Conservation (phyloP, 2,797 vertebrate genomes). For the Synaphobranchus kaupii region DNA sequence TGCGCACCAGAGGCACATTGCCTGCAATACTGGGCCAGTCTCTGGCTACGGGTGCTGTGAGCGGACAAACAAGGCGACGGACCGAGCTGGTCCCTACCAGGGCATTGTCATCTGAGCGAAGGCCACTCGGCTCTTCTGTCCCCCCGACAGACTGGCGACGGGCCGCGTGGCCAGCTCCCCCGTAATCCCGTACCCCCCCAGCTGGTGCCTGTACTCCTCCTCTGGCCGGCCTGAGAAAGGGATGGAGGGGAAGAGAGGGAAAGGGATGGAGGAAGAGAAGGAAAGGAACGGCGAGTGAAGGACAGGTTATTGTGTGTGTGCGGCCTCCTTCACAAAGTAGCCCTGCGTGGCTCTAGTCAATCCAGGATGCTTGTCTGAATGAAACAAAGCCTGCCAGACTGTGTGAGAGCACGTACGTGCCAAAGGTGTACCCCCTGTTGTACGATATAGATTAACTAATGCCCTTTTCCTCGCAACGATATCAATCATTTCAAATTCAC, state of each 20-base stretch:
- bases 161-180: conserved; percentile 89
- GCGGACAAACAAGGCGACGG: background rate
- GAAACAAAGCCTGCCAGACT: background rate
- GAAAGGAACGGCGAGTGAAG: background rate
- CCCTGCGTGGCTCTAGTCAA: background rate
- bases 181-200: conserved; percentile 91
- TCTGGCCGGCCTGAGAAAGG: conserved; percentile 79
- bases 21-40: background rate
- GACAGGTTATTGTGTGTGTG: background rate
- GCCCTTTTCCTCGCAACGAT: background rate
- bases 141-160: conserved; percentile 91
- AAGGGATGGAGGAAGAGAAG: background rate
- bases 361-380: background rate
- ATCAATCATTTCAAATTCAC: background rate
- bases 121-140: conserved; percentile 95
- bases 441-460: background rate
- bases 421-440: background rate
- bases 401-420: background rate
- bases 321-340: background rate
- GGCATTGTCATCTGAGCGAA: conserved; percentile 99
- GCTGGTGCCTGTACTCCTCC: conserved; percentile 94
- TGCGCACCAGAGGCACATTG: background rate
- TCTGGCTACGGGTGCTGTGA: background rate
- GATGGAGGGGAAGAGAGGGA: background rate
- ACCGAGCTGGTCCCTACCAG: conserved; percentile 81